Base-by-base conservation (phyloP, 2,888 invertebrate species). In the Laothoe populi region DNA sequence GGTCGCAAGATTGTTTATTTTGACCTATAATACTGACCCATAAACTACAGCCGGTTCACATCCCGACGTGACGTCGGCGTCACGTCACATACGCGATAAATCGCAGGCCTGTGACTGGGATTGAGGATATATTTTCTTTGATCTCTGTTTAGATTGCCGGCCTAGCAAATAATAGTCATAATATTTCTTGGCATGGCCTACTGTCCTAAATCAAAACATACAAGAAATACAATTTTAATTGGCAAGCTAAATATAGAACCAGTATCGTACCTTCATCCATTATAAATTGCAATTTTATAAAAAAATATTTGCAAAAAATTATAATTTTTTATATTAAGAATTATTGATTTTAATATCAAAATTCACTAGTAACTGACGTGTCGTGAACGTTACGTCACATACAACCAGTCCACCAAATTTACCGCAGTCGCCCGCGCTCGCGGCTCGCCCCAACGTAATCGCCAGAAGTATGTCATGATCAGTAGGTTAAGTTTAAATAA, bases 401-500 rank as follows among this genome's bases (percentile, higher is more conserved):
- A 26, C 19, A 53, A 53, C 53, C 53, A 31, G 53, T 53, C 53
- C 19, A 53, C 53, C 53, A 35, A 53, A 53, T 53, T 53, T 26
- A 53, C 40, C 16, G 58, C 57, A 70, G 66, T 69, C 70, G 66
- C 70, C 74, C 83, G 74, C 84, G 83, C 83, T 83, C 82, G 77
- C 70, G 77, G 73, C 71, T 38, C 63, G 57, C 62, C 71, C 53
- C 53, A 53, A 78, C 86, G 89, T 88, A 90, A 92, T 90, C 91
- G 84, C 75, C 75, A 76, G 83, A 92, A 88, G 90, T 92, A 77
- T 91, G 93, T 92, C 93, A 93, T 91, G 92, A 92, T 90, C 92
- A 93, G 86, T 93, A 82, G 93, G 93, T 93, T 89, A 93, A 92
- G 92, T 93, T 93, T 91, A 91, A 90, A 89, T 85, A 84, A 85